phyloP scores from a whole-genome alignment of 2,797 vertebrate species.

The Tokudaia muenninki region DNA sequence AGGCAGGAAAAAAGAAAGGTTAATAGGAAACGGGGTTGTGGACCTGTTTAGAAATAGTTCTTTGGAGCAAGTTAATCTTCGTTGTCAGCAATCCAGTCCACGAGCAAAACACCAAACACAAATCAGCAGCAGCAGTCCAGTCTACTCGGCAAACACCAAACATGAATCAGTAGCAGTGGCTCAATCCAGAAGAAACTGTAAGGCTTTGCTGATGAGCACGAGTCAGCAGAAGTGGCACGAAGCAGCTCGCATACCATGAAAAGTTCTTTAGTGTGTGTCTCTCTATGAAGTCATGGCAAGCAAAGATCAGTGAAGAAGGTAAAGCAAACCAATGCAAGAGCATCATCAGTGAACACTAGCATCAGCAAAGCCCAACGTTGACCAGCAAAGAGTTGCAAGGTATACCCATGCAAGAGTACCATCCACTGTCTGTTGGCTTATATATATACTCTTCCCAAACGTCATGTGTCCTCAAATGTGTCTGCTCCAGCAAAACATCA shows the following conservation, averaged over 20 bases:
- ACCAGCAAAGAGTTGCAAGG: neutral
- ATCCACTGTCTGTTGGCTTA: neutral
- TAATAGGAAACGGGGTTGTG: neutral
- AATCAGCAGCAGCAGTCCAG: neutral
- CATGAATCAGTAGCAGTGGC: neutral
- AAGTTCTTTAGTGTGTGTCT: neutral
- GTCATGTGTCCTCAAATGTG: neutral
- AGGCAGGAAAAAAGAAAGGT: neutral
- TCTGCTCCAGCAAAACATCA: neutral
- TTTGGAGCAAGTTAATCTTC: neutral
- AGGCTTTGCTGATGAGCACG: neutral
- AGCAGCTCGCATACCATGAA: neutral
- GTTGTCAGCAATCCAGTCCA: neutral
- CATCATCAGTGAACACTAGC: neutral
- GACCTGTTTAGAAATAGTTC: neutral
- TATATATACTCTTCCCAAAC: neutral
- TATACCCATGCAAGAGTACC: neutral
- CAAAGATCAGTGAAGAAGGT: neutral
- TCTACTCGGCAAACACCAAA: neutral
- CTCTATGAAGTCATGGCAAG: neutral
- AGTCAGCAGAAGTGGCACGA: neutral
- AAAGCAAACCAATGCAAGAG: neutral
- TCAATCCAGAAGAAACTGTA: neutral
- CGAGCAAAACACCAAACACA: neutral
- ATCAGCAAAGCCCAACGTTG: neutral